Evolutionary conservation across 2,797 vertebrate genomes (phyloP), one percentile per base, ranked within the genome.

Genomic region (Schizothorax lantsangensis): DNA sequence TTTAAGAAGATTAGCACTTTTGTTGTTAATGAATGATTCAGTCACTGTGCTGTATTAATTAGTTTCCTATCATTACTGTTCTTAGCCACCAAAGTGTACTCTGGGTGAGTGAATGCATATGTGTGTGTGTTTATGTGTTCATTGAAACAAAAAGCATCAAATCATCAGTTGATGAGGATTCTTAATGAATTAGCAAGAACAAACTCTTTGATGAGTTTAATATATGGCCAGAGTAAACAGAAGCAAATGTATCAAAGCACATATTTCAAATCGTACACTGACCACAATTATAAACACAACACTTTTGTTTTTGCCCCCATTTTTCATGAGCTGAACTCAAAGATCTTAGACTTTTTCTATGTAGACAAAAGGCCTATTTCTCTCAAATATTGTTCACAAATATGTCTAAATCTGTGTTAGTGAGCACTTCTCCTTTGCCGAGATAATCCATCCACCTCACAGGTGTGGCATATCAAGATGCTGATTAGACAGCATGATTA

Each of bases 21-120:
- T 52, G 85, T 92, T 91, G 85, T 87, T 89, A 81, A 92, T 93
- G 89, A 92, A 93, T 92, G 87, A 93, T 93, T 92, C 86, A 93
- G 88, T 84, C 83, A 68, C 80, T 91, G 92, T 91, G 52, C 54
- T 80, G 81, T 84, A 84, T 90, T 91, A 92, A 93, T 95, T 91
- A 90, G 92, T 91, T 90, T 85, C 77, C 84, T 88, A 89, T 92
- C 92, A 93, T 94, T 90, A 91, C 84, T 89, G 85, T 86, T 91
- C 73, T 81, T 80, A 74, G 68, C 66, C 49, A 73, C 82, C 81
- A 84, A 57, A 66, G 38, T 62, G 84, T 71, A 57, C 49, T 81
- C 30, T 80, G 45, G 23, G 19, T 45, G 81, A 68, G 75, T 74
- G 81, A 73, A 43, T 57, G 54, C 38, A 2, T 71, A 26, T 45